phyloP scores from a whole-genome alignment of 2,888 invertebrate species.

The Drosophila robusta region DNA sequence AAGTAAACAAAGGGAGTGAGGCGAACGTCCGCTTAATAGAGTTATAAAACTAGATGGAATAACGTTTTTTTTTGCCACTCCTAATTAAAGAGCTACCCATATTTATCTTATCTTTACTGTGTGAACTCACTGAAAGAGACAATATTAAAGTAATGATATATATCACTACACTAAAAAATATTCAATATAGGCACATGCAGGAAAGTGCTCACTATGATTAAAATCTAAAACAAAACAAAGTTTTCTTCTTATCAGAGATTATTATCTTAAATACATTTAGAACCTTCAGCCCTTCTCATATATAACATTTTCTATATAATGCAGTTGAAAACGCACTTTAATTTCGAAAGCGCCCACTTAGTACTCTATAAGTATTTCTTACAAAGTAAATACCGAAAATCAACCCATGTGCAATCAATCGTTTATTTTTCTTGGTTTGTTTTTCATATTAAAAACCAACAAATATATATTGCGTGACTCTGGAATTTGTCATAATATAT shows the following conservation, averaged over 20 bases:
- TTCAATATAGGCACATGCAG: too few species aligned
- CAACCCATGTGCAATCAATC: too few species aligned
- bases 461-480: too few species aligned
- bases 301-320: background rate
- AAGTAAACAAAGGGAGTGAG: constrained; percentile 3
- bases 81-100: background rate
- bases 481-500: too few species aligned
- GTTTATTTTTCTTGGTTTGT: too few species aligned
- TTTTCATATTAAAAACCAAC: too few species aligned
- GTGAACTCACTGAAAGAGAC: background rate
- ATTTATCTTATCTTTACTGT: constrained; percentile 25
- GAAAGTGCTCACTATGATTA: too few species aligned
- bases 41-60: background rate
- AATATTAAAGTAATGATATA: constrained; percentile 5
- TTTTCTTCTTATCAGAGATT: background rate
- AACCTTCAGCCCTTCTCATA: background rate
- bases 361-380: too few species aligned
- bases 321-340: too few species aligned
- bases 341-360: too few species aligned
- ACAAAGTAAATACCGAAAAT: too few species aligned
- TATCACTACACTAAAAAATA: background rate
- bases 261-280: background rate
- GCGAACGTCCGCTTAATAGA: background rate
- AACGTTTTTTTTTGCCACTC: background rate
- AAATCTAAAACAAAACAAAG: background rate